Conservation (phyloP, 1,140 invertebrate genomes). For the Pseudomyrmex concolor region DNA sequence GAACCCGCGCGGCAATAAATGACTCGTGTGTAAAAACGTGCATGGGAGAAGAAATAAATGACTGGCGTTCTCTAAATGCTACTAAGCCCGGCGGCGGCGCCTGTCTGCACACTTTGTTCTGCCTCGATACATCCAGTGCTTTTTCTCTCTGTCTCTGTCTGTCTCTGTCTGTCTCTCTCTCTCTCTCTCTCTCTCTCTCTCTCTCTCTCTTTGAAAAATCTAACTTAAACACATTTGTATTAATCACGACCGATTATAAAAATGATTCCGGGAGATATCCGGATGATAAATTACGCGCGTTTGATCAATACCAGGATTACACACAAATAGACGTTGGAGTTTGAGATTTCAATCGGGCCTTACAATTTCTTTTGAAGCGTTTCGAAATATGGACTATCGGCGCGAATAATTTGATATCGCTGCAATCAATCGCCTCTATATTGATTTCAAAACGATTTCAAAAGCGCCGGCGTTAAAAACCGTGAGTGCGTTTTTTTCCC, state of each 20-base stretch:
- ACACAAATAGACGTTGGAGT: background rate
- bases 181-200: no score
- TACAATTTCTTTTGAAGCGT: no score
- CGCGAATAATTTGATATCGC: conserved; percentile 30
- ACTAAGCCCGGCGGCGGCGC: background rate
- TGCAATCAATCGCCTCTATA: conserved; percentile 46
- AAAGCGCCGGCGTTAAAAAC: conserved; percentile 27
- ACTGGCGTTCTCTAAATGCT: background rate
- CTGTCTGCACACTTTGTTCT: conserved; percentile 7
- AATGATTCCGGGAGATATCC: background rate
- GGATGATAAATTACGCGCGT: background rate
- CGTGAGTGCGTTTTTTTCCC: background rate
- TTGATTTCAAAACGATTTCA: conserved; percentile 19
- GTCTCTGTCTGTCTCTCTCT: no score
- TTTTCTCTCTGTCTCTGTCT: no score
- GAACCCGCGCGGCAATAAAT: background rate
- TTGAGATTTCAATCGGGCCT: no score
- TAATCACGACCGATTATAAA: conserved; percentile 33
- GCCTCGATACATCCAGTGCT: background rate
- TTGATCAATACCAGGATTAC: background rate
- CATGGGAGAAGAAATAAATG: background rate
- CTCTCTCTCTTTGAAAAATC: background rate
- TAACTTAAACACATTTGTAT: conserved; percentile 17
- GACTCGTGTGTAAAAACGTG: background rate
- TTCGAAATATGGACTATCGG: background rate